Percentiles rank a stretch among this genome's conserved stretches.
phyloP scores from a whole-genome alignment of 2,888 invertebrate genomes.

The Melanostoma scalare region DNA sequence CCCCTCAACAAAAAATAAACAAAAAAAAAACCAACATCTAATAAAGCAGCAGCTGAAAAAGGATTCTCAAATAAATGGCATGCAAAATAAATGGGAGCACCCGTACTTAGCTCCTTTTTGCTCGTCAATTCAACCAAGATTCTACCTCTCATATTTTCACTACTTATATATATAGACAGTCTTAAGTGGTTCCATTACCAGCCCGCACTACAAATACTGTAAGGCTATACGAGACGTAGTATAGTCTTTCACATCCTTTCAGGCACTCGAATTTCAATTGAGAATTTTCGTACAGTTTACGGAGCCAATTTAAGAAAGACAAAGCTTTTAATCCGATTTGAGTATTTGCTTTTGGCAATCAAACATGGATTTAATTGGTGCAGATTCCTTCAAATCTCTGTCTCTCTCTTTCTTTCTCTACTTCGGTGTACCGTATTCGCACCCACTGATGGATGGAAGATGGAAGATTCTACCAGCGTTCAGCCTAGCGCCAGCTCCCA shows the following conservation, averaged over 20 bases:
- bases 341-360: constrained; percentile 74
- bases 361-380: constrained; percentile 73
- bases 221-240: constrained; percentile 3
- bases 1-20: too few species aligned
- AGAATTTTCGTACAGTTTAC: constrained; percentile 70
- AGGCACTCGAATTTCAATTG: constrained; percentile 71
- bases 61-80: constrained; percentile 35
- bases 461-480: neutral
- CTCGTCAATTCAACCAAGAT: constrained; percentile 44
- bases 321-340: constrained; percentile 73
- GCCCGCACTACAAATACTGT: neutral
- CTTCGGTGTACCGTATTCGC: neutral
- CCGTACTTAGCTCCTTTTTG: constrained; percentile 1
- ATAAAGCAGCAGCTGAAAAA: constrained; percentile 38
- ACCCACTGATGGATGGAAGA: constrained; percentile 9
- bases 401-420: neutral
- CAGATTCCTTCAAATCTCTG: constrained; percentile 36
- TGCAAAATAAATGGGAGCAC: neutral
- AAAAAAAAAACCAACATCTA: neutral
- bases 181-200: constrained; percentile 37
- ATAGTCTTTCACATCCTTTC: constrained; percentile 64
- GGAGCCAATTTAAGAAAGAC: constrained; percentile 73
- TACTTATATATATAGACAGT: neutral
- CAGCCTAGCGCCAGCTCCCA: neutral
- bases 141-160: constrained; percentile 4